Evolutionary conservation across 1,140 invertebrate species (phyloP), one percentile per base, ranked within the genome.

Genomic region (Cepaea nemoralis): DNA sequence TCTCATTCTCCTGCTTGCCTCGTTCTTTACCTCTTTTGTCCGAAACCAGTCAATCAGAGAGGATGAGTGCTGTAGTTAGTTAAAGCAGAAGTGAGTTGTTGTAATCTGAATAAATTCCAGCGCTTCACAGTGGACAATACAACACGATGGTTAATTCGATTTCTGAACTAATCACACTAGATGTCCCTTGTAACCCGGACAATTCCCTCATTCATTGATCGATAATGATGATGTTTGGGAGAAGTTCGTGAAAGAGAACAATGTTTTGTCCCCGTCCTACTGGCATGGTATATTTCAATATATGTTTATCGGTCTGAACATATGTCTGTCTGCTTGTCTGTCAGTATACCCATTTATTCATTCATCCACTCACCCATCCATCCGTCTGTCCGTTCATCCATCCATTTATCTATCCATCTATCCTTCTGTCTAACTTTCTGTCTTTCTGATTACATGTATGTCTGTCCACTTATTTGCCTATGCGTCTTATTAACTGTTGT

Each of bases 141-240:
- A 42, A 42, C 40, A 40, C n/a, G 35, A 12, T 40, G 2, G 22
- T 37, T 71, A 71, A 71, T 71, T 71, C 37, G 69, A 71, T 39
- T 71, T 37, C 3, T 24, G 22, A 39, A n/a, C 69, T 71, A 71
- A 71, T 71, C 69, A 71, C 37, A 42, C 35, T 71, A 31, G 37
- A 39, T 71, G 40, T 39, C 69, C 69, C 33, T 42, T 24, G 31
- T 71, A 19, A 71, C 69, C 37, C 22, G 33, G 22, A 63, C 50
- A 31, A 31, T 63, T 63, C 59, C 59, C n/a, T 63, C 27, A 10
- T 16, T 27, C 59, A 19, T 27, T 31, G 59, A 31, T 63, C 59
- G 59, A 63, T 63, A n/a, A n/a, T n/a, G 59, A 3, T 31, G 59
- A 31, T 63, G 59, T 19, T 31, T 63, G 59, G 5, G 59, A n/a